Percentiles rank a stretch among this genome's conserved stretches.
Conservation (phyloP, 2,888 invertebrate genomes). For the Tipula helvola region DNA sequence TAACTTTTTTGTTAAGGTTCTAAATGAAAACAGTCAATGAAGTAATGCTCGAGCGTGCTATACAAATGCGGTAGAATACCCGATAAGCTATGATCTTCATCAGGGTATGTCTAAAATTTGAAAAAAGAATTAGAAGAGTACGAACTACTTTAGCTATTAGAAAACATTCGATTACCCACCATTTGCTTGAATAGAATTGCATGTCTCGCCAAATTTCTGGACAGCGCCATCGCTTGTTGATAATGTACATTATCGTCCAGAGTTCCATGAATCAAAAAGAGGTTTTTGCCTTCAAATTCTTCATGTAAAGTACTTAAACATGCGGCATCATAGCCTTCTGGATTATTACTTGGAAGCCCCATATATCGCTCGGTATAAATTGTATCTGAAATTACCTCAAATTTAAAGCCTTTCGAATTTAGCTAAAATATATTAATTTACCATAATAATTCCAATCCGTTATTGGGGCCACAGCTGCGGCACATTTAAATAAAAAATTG, state of each 20-base stretch:
- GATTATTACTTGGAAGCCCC: conserved; percentile 72
- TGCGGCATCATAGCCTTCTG: conserved; percentile 57
- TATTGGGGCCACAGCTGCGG: conserved; percentile 73
- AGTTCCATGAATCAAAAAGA: conserved; percentile 88
- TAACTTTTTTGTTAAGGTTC: neutral
- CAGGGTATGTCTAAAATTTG: conserved; percentile 67
- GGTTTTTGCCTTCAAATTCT: conserved; percentile 58
- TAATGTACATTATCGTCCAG: conserved; percentile 95
- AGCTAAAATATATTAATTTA: conserved; percentile 8
- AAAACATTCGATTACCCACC: conserved; percentile 22
- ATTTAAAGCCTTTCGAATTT: neutral
- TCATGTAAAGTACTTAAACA: conserved; percentile 59
- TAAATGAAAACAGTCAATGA: conserved; percentile 35
- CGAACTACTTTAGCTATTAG: neutral
- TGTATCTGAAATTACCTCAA: conserved; percentile 51
- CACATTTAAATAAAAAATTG: conserved; percentile 73
- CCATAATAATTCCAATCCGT: too few species aligned
- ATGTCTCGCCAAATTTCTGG: conserved; percentile 68
- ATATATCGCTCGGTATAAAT: conserved; percentile 96
- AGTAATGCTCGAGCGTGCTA: conserved; percentile 76
- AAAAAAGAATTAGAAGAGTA: neutral
- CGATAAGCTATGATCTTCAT: conserved; percentile 79
- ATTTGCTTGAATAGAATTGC: conserved; percentile 87
- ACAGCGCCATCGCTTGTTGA: conserved; percentile 88
- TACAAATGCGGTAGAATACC: conserved; percentile 80